Conservation (phyloP, 2,888 invertebrate species). For the Metopia argyrocephala region DNA sequence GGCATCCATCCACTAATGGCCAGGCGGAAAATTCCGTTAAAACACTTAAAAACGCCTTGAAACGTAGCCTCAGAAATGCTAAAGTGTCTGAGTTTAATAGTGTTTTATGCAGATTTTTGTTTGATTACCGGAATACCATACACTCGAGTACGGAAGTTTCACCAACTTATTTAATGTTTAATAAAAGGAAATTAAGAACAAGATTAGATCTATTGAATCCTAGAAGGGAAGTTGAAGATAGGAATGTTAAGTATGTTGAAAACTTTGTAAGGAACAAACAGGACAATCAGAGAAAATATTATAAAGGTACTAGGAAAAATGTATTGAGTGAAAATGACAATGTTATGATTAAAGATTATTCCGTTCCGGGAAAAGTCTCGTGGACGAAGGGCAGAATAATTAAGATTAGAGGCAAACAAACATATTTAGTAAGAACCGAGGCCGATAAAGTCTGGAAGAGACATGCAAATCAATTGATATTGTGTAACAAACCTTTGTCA, state of each 20-base stretch:
- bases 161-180: constrained; percentile 48
- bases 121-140: background rate
- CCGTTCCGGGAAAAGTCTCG: constrained; percentile 30
- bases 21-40: constrained; percentile 59
- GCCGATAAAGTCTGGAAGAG: constrained; percentile 35
- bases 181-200: constrained; percentile 26
- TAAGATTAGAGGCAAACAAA: constrained; percentile 35
- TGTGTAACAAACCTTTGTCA: background rate
- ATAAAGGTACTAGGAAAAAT: constrained; percentile 22
- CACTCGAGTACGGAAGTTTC: constrained; percentile 42
- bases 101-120: too few species aligned
- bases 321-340: constrained; percentile 19
- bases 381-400: constrained; percentile 33
- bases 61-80: too few species aligned
- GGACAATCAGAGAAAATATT: constrained; percentile 29
- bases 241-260: background rate
- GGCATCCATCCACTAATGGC: constrained; percentile 55
- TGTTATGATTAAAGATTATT: constrained; percentile 44
- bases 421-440: constrained; percentile 13
- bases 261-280: constrained; percentile 25
- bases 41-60: constrained; percentile 51
- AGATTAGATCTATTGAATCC: background rate
- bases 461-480: constrained; percentile 29
- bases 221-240: background rate
- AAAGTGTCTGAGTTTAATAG: too few species aligned